Evolutionary conservation across 2,797 vertebrate species (phyloP), one percentile per base, ranked within the genome.

Genomic region (Heteromormyrus szaboi): DNA sequence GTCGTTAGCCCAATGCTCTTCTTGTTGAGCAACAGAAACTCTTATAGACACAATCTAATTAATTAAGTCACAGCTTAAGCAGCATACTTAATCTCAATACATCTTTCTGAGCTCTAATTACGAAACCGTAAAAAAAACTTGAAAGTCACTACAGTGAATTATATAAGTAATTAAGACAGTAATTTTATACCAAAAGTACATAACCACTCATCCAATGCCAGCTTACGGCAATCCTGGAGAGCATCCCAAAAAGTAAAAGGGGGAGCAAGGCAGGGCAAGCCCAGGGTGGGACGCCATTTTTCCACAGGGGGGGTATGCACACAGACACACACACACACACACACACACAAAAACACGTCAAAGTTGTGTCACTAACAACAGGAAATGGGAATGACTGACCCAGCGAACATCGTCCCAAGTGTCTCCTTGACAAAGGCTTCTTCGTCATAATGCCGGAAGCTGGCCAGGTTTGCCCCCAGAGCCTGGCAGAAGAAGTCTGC

Each of bases 401-500:
- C 92, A 92, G 97, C 94, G 94, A 99, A 99, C 96, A 97, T 98
- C 90, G 93, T 95, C 89, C 93, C 91, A 93, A 99, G 94, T 88
- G 98, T 95, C 84, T 95, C 90, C 91, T 96, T 97, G 89, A 99
- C 95, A 95, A 98, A 99, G 50, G 91, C 91, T 93, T 99, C 97
- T 93, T 99, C 98, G 89, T 97, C 96, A 46, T 97, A 94, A 92
- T 97, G 96, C 90, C 95, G 95, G 93, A 99, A 99, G 92, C 98
- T 98, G 93, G 96, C 97, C 92, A 99, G 96, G 93, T 99, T 96
- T 88, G 97, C 96, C 86, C 98, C 98, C 41, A 99, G 97, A 91
- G 97, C 97, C 92, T 96, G 97, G 93, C 98, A 99, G 92, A 98
- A 97, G 0, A 93, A 94, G 93, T 99, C 97, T 7, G 98, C 97